These are phyloP conservation scores for Actinernus sp. DNA, from an alignment of 92 coral and sea anemone species.

Conservation along the genomic window DNA sequence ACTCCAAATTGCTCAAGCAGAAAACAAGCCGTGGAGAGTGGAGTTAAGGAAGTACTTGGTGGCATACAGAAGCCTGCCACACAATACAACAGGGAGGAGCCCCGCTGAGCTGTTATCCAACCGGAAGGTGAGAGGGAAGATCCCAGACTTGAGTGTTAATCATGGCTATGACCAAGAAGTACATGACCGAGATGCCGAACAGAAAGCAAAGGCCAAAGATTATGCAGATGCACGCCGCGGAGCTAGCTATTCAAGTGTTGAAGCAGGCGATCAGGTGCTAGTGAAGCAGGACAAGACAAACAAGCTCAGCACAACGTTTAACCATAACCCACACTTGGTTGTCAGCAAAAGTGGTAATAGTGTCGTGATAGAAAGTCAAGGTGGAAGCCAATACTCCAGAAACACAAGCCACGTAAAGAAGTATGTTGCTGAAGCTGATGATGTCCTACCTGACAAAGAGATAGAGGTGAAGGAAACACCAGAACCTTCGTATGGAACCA, in stretches of 20 bases:
- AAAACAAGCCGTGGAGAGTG: slow-evolving; percentile 20
- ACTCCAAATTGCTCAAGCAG: slow-evolving; percentile 43
- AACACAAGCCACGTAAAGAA: slow-evolving; percentile 19
- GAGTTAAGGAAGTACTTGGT: slow-evolving; percentile 34
- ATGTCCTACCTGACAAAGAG: no score
- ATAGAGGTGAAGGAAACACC: no score
- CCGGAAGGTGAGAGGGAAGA: slow-evolving; percentile 39
- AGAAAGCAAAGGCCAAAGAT: slow-evolving; percentile 43
- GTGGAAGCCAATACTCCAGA: slow-evolving; percentile 39
- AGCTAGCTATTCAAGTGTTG: slow-evolving; percentile 16
- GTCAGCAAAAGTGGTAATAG: slow-evolving; percentile 49
- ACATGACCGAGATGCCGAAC: slow-evolving; percentile 42
- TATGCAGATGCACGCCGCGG: slow-evolving; percentile 37
- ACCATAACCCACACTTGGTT: slow-evolving; percentile 24
- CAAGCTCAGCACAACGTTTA: slow-evolving; percentile 61
- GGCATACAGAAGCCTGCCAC: slow-evolving; percentile 65
- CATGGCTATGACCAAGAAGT: slow-evolving; percentile 33
- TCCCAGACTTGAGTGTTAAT: slow-evolving; percentile 26
- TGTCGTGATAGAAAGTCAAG: slow-evolving; percentile 31
- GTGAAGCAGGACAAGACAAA: slow-evolving; percentile 38
- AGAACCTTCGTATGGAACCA: no score
- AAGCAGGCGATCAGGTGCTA: slow-evolving; percentile 41
- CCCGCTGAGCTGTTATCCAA: slow-evolving; percentile 58
- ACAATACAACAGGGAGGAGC: slow-evolving; percentile 59
- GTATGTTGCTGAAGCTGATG: no score